Evolutionary conservation across 2,797 vertebrate species (phyloP), one percentile per base, ranked within the genome.

Genomic region (Thaleichthys pacificus): DNA sequence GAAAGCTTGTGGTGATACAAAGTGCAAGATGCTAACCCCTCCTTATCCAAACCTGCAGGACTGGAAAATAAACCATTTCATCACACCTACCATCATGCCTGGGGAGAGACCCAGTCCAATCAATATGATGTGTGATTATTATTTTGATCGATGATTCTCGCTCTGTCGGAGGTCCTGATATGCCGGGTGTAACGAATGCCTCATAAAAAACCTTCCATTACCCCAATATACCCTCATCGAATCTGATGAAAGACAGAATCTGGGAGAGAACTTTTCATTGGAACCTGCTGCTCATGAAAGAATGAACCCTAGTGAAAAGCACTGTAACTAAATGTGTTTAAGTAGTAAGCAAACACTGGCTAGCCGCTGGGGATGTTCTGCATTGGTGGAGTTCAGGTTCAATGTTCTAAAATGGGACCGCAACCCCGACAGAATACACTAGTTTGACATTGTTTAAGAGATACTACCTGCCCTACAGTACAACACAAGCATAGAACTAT

Each of bases 311-410:
- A 79, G 82, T 85, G 80, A 85, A 87, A 64, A 74, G 72, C n/a
- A 60, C 67, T 69, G 28, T 64, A 80, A 86, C 3, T 68, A 82
- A 88, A 87, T 73, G 78, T 5, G 9, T 76, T 83, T 63, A 74
- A 84, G 77, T 78, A 73, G 84, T 47, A 83, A 85, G 74, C 87
- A 86, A 90, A 87, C 83, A 82, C 49, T 82, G 67, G 79, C 82
- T 73, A 70, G 76, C 72, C 77, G 79, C 81, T 88, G 85, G 85
- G 85, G 74, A 42, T 51, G 72, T 72, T 83, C 78, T 76, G 73
- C 81, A 89, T 90, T 90, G 85, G 89, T 84, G 90, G 82, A 78
- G 89, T 89, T 90, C 88, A 85, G 85, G 87, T 85, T 91, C 89
- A 91, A 65, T 83, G 87, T 89, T 78, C 85, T 86, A 88, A 91